Evolutionary conservation across 2,888 invertebrate genomes (phyloP), one percentile per base, ranked within the genome.

Genomic region (Pristionchus mayeri): DNA sequence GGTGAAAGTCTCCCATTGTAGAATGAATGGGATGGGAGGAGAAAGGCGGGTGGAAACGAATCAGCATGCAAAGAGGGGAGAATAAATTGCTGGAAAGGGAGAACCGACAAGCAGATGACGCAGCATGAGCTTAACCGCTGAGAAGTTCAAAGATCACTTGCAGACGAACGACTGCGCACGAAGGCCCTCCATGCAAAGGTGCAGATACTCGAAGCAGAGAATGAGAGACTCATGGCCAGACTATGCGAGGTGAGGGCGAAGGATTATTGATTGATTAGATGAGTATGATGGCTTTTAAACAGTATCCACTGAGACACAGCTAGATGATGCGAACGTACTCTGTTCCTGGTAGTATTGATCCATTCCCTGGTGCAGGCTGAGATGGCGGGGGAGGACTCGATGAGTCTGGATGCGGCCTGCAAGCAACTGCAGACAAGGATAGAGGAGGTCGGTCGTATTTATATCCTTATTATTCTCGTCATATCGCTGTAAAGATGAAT

Each of bases 151-250:
- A 63, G 63, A 63, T 63, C 60, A 63, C 34, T 85, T 90, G 63
- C 87, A 90, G 90, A 91, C 85, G 90, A 91, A 67, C 87, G 89
- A 34, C 87, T 92, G 30, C 88, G 89, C 52, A 90, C 90, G 21
- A 92, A 92, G 54, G 91, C 90, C 2, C 88, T 92, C 24, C 87
- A 89, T 54, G 88, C 88, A 81, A 92, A 91, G 86, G 88, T 91
- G 37, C 90, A 90, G 18, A 85, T 89, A 18, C 86, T 91, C 67
- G 90, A 90, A 52, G 88, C 91, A 60, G 90, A 91, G 84, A 89
- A 91, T 79, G 91, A 91, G 83, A 87, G 89, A 67, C 86, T 91
- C 9, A 87, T 88, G 87, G 89, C 85, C 16, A 67, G 85, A 16
- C 83, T 90, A 34, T 90, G 90, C 82, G 89, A 89, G 50, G 84